A percentile compares a stretch with the other conserved stretches of the same genome.
phyloP scores from a whole-genome alignment of 2,113 vertebrate species.

The Dolichallabes microphthalmus region DNA sequence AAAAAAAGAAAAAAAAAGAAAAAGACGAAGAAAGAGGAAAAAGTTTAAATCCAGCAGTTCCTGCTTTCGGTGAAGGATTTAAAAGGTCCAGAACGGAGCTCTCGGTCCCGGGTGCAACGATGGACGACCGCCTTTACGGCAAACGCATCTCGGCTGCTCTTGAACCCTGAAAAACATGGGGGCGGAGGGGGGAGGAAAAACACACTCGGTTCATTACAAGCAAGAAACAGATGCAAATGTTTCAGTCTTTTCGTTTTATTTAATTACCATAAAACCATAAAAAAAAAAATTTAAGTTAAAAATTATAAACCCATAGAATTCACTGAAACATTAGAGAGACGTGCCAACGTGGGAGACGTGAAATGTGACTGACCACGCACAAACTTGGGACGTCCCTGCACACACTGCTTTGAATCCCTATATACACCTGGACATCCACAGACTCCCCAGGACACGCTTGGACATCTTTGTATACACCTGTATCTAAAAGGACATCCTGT shows the following conservation, averaged over 20 bases:
- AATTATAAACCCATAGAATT: no score
- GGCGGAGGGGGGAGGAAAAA: not conserved
- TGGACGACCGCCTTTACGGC: slow-evolving; percentile 62
- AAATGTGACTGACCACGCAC: not conserved
- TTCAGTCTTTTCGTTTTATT: no score
- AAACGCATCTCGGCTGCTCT: slow-evolving; percentile 55
- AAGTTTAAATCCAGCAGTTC: not conserved
- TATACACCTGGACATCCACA: not conserved
- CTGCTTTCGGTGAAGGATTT: not conserved
- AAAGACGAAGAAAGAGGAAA: not conserved
- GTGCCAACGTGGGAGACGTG: not conserved
- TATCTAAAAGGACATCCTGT: no score
- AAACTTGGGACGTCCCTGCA: no score
- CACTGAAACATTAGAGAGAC: not conserved
- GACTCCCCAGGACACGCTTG: no score
- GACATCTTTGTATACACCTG: not conserved
- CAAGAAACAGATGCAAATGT: not conserved
- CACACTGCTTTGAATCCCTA: no score
- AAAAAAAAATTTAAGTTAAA: no score
- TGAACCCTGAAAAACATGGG: slow-evolving; percentile 59
- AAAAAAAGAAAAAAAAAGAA: not conserved
- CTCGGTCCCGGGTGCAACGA: slow-evolving; percentile 62
- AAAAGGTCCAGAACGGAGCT: slow-evolving; percentile 59
- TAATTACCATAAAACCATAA: no score
- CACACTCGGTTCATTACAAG: not conserved